These are phyloP conservation scores for Sarcophaga peregrina DNA, from an alignment of 1,140 invertebrate genomes.

Conservation along the genomic window DNA sequence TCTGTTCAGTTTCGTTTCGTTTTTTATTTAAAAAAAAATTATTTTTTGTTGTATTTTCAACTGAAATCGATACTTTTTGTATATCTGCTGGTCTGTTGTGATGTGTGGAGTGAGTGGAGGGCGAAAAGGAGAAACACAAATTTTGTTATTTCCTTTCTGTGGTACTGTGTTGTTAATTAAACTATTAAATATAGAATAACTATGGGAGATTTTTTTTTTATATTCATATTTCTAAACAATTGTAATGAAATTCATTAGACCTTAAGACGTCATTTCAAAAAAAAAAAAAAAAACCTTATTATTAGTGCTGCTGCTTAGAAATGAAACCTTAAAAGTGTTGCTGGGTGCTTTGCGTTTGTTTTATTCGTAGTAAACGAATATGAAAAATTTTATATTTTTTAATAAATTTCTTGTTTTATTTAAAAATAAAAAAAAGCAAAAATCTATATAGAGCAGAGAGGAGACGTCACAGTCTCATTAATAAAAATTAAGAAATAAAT, in stretches of 20 bases:
- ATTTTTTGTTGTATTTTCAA: background rate
- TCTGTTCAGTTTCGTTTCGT: too few relatives aligned
- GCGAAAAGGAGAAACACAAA: background rate
- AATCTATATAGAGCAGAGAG: too few relatives aligned
- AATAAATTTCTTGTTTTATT: background rate
- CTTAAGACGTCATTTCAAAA: constrained; percentile 12
- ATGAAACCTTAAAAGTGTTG: constrained; percentile 4
- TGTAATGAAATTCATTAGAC: constrained; percentile 16
- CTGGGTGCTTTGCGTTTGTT: too few relatives aligned
- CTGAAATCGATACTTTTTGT: constrained; percentile 15
- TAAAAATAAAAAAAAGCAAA: background rate
- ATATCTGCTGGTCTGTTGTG: too few relatives aligned
- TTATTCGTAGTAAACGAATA: background rate
- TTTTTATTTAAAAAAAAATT: background rate
- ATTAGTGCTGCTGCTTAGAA: background rate
- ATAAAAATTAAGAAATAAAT: background rate
- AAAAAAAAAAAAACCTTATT: too few relatives aligned
- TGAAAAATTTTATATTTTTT: background rate
- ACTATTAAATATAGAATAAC: background rate
- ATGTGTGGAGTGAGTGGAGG: too few relatives aligned
- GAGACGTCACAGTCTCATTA: background rate
- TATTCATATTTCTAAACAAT: background rate
- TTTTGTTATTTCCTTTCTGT: background rate
- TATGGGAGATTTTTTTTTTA: background rate
- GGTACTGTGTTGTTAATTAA: background rate